Percentiles rank a stretch among this genome's conserved stretches.
Conservation (phyloP, 2,888 invertebrate species). For the Liodrosophila aerea region DNA sequence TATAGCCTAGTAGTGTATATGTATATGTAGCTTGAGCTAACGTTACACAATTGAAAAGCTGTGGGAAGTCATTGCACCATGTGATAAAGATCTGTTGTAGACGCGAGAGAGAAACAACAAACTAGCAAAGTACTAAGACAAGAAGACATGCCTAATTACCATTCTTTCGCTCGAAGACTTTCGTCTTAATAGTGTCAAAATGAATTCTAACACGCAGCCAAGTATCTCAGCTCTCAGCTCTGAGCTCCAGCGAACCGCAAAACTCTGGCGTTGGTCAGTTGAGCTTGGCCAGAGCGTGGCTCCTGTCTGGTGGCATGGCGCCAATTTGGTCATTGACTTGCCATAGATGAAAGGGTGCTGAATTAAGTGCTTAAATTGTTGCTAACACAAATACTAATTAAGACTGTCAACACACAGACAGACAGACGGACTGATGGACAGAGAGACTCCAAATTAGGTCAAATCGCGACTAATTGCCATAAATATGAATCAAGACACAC, state of each 20-base stretch:
- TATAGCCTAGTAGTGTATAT: too few relatives aligned
- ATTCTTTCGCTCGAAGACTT: conserved; percentile 54
- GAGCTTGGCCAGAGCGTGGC: conserved; percentile 4
- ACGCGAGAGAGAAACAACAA: conserved; percentile 21
- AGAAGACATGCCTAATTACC: conserved; percentile 65
- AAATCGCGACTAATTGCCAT: conserved; percentile 64
- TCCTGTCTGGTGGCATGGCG: conserved; percentile 2
- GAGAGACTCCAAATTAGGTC: conserved; percentile 58
- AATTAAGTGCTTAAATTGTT: conserved; percentile 3
- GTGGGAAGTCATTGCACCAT: conserved; percentile 63
- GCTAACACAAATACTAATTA: conserved; percentile 48
- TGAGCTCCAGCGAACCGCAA: conserved; percentile 51
- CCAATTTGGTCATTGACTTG: conserved; percentile 2
- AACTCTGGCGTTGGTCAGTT: conserved; percentile 26
- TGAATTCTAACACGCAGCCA: conserved; percentile 68
- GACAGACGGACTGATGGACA: neutral
- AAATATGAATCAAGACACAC: conserved; percentile 54
- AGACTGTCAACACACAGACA: conserved; percentile 9
- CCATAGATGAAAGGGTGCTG: conserved; percentile 17
- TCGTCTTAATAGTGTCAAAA: conserved; percentile 72
- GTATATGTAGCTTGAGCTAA: conserved; percentile 8
- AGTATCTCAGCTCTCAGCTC: neutral
- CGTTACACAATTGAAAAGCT: conserved; percentile 65
- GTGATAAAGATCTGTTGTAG: conserved; percentile 53
- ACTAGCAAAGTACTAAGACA: conserved; percentile 7